A percentile compares a stretch with the other conserved stretches of the same genome.
phyloP scores from a whole-genome alignment of 2,113 vertebrate species.

The Clarias batrachus region DNA sequence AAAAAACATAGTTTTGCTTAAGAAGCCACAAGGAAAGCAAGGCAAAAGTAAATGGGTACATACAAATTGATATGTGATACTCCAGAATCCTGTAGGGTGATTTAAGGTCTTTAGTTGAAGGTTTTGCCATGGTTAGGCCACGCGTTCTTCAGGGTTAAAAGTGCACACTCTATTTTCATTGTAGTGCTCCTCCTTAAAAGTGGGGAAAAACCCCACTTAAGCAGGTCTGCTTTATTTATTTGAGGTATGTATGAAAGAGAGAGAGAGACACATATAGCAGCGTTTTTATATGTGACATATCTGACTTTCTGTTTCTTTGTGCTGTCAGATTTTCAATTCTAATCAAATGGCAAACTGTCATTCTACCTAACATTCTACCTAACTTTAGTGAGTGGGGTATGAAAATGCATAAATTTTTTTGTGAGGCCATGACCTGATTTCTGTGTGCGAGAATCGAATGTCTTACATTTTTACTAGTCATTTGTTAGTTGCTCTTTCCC shows the following conservation, averaged over 20 bases:
- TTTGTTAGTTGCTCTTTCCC: conserved; percentile 2
- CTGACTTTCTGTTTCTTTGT: not conserved
- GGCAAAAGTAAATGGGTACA: conserved; percentile 40
- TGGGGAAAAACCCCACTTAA: conserved; percentile 64
- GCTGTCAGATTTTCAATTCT: not conserved
- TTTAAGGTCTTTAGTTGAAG: conserved; percentile 67
- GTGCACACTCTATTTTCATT: conserved; percentile 74
- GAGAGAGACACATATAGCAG: conserved; percentile 31
- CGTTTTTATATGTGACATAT: conserved; percentile 33
- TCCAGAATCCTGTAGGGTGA: conserved; percentile 66
- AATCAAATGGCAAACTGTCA: not conserved
- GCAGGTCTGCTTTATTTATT: conserved; percentile 66
- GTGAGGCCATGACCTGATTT: no score
- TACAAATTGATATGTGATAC: conserved; percentile 72
- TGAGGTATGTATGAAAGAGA: conserved; percentile 20
- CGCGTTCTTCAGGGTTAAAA: conserved; percentile 74
- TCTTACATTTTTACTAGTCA: not conserved
- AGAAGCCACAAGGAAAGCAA: conserved; percentile 56
- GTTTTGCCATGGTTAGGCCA: conserved; percentile 56
- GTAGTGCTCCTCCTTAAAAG: conserved; percentile 71
- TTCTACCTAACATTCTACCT: no score
- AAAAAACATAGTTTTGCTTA: conserved; percentile 51
- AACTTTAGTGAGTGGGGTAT: not conserved
- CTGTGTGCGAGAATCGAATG: no score
- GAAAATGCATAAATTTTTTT: not conserved